A percentile compares a stretch with the other conserved stretches of the same genome.
Conservation (phyloP, 2,888 invertebrate genomes). For the Pammene fasciana region DNA sequence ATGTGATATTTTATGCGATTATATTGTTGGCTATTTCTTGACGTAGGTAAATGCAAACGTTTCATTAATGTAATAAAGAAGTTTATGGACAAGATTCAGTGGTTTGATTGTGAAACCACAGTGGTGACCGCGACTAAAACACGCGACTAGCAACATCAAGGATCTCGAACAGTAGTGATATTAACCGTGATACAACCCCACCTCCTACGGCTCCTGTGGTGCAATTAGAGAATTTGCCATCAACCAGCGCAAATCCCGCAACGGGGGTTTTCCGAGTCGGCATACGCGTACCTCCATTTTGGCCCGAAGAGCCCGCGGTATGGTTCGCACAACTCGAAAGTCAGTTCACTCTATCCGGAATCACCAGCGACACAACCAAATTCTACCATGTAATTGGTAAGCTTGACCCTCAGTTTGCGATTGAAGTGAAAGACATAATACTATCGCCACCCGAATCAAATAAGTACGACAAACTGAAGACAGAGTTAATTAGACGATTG, state of each 20-base stretch:
- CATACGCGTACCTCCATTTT: constrained; percentile 1
- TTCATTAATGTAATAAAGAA: no score
- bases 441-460: background rate
- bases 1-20: no score
- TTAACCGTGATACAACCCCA: background rate
- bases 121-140: background rate
- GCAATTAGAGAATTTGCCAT: background rate
- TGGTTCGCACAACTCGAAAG: background rate
- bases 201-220: background rate
- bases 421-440: background rate
- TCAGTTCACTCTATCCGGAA: background rate
- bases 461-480: background rate
- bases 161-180: no score
- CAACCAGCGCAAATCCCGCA: background rate
- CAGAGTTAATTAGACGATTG: background rate
- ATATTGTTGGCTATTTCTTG: no score
- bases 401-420: background rate
- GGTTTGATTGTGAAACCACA: background rate
- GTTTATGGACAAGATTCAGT: no score
- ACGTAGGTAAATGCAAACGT: no score
- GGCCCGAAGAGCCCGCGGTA: background rate
- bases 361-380: background rate
- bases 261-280: background rate
- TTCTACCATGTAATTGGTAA: background rate
- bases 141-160: background rate